These are phyloP conservation scores for Lonchura striata DNA, from an alignment of 2,113 vertebrate species.

Conservation along the genomic window DNA sequence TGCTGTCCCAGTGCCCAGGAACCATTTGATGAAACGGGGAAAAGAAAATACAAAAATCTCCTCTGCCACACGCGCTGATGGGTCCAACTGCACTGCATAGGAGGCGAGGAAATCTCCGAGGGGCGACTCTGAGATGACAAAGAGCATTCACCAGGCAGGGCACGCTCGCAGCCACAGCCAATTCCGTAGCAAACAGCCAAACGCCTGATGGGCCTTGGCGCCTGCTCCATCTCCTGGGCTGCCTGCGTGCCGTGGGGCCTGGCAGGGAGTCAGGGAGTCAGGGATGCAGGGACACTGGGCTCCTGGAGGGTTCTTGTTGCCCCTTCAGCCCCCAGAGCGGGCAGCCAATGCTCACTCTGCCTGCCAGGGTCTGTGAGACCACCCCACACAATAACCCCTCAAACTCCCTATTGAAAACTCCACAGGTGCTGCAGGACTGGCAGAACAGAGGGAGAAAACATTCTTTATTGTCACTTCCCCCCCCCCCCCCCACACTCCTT, in stretches of 20 bases:
- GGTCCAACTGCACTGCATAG: neutral
- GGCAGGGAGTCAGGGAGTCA: neutral
- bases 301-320: neutral
- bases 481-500: neutral
- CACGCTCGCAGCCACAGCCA: neutral
- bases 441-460: neutral
- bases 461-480: neutral
- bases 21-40: neutral
- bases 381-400: neutral
- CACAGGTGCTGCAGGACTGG: neutral
- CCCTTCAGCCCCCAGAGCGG: neutral
- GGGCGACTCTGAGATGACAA: neutral
- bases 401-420: neutral
- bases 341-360: neutral
- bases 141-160: neutral
- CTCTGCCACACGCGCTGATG: fast-evolving
- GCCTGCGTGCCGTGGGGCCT: fast-evolving
- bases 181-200: neutral
- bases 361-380: neutral
- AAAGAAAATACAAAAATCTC: neutral
- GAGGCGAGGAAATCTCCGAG: neutral
- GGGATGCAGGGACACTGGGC: neutral
- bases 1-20: neutral
- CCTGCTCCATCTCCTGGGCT: neutral
- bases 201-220: neutral